Evolutionary conservation across 2,113 vertebrate species (phyloP), one percentile per base, ranked within the genome.

Genomic region (Monarcha castaneiventris): DNA sequence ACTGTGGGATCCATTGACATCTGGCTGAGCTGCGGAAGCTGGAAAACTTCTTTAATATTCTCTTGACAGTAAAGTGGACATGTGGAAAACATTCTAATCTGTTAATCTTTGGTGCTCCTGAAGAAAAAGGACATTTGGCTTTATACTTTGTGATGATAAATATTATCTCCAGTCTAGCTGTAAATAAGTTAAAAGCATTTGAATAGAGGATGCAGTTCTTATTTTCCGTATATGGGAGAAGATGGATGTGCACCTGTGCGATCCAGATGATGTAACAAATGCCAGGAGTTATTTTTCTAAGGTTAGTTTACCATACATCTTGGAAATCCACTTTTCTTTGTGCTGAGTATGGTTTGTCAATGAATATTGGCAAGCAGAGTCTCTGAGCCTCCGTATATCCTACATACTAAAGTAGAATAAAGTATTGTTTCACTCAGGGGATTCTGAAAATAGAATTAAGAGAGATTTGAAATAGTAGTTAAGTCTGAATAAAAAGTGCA

Each of bases 31-130:
- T 98, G 98, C 90, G 95, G 98, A 99, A 98, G 98, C 98, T 98
- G 98, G 99, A 98, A 99, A 99, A 99, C 97, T 95, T 98, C 98
- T 99, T 98, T 98, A 98, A 99, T 98, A 99, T 98, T 99, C 98
- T 99, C 99, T 97, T 98, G 98, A 98, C 97, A 98, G 98, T 98
- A 98, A 97, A 97, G 96, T 95, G 97, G 98, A 99, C 98, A 99
- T 99, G 98, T 99, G 99, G 98, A 99, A 99, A 99, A 98, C 98
- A 99, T 99, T 98, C 97, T 98, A 97, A 98, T 98, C 98, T 98
- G 97, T 98, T 98, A 98, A 98, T 98, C 98, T 98, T 95, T 97
- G 97, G 98, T 98, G 97, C 98, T 98, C 97, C 97, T 97, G 96
- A 97, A 98, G 97, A 97, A 97, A 97, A 89, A 92, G 91, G 95